Evolutionary conservation across 2,113 vertebrate species (phyloP).

Genomic region (Synchiropus splendidus): DNA sequence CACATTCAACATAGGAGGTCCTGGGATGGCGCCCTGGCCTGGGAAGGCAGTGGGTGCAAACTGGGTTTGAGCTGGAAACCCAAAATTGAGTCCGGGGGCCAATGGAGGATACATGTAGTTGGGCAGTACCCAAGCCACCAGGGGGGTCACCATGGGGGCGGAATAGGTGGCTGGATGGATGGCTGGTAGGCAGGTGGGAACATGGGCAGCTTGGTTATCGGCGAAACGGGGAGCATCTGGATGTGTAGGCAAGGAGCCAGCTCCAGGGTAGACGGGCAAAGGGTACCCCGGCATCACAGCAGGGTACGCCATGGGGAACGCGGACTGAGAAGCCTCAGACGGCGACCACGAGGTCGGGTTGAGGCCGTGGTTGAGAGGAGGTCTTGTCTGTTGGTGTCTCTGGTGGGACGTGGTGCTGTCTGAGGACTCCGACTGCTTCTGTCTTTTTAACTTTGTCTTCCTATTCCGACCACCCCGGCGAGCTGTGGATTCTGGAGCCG

Average conservation of each 20-base stretch:
- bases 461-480: constrained; percentile 72
- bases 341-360: constrained; percentile 78
- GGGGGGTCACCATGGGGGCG: constrained; percentile 70
- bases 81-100: constrained; percentile 37
- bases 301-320: constrained; percentile 73
- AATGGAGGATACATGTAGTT: constrained; percentile 71
- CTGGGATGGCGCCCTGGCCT: constrained; percentile 21
- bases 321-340: constrained; percentile 75
- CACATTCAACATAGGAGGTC: constrained; percentile 17
- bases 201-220: constrained; percentile 54
- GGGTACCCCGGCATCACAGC: constrained; percentile 73
- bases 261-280: constrained; percentile 72
- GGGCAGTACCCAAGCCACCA: constrained; percentile 80
- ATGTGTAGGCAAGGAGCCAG: constrained; percentile 16
- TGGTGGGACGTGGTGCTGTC: constrained; percentile 73
- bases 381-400: constrained; percentile 24
- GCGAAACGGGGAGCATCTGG: constrained; percentile 46
- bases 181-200: constrained; percentile 35
- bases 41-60: constrained; percentile 35
- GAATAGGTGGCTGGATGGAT: constrained; percentile 61
- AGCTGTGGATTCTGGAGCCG: constrained; percentile 14
- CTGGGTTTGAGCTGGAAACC: constrained; percentile 42
- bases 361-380: constrained; percentile 47
- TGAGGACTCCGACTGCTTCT: constrained; percentile 73
- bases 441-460: constrained; percentile 77